These are phyloP conservation scores for Laticauda colubrina DNA, from an alignment of 2,113 vertebrate species.

Conservation along the genomic window DNA sequence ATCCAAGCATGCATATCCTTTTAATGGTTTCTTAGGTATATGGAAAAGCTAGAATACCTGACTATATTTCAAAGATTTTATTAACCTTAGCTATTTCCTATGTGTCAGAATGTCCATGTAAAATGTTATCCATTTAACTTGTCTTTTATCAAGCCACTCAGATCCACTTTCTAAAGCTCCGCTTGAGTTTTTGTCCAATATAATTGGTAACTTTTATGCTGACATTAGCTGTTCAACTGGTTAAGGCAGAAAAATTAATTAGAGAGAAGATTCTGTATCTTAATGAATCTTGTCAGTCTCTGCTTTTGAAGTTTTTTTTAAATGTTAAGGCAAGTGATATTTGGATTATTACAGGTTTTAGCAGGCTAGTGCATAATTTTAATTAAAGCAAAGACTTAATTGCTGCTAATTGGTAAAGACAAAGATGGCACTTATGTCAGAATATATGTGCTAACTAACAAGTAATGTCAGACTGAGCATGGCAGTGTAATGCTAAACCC, in stretches of 20 bases:
- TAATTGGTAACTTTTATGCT: not conserved
- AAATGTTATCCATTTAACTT: not conserved
- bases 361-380: not conserved
- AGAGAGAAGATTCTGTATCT: not conserved
- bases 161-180: not conserved
- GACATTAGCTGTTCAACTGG: not conserved
- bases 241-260: slow-evolving; percentile 3
- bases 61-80: not conserved
- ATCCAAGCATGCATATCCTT: not conserved
- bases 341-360: not conserved
- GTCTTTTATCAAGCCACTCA: not conserved
- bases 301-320: not conserved
- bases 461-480: too few species aligned
- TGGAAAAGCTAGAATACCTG: not conserved
- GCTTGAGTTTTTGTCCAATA: not conserved
- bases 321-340: not conserved
- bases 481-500: not conserved
- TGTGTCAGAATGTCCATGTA: not conserved
- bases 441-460: not conserved
- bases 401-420: not conserved
- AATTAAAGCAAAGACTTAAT: not conserved
- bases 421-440: not conserved
- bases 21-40: not conserved
- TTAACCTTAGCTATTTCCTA: not conserved
- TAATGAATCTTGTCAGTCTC: not conserved